Evolutionary conservation across 2,888 invertebrate species (phyloP).

Genomic region (Polia nebulosa): DNA sequence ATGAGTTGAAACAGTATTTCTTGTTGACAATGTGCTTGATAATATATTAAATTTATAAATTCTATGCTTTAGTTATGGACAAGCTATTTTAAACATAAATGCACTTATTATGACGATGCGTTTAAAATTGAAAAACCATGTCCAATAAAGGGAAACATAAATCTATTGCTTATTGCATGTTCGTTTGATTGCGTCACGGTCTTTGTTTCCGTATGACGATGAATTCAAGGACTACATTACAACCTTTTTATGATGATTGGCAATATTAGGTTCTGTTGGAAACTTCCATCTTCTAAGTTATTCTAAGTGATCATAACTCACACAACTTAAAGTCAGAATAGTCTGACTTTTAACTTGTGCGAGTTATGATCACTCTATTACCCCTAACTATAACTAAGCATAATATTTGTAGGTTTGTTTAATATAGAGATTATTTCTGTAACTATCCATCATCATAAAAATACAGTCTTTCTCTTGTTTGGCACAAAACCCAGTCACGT

Average conservation of each 20-base stretch:
- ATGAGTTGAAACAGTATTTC: not conserved
- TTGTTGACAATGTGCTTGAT: not conserved
- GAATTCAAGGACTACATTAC: constrained; percentile 25
- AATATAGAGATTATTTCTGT: not conserved
- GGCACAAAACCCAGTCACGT: not conserved
- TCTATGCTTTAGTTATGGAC: too few species aligned
- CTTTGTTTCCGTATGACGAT: constrained; percentile 47
- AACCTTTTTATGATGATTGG: constrained; percentile 38
- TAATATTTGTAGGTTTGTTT: not conserved
- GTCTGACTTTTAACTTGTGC: not conserved
- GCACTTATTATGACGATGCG: constrained; percentile 7
- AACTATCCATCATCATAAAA: not conserved
- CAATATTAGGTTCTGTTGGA: constrained; percentile 10
- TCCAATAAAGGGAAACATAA: constrained; percentile 45
- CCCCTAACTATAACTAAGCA: not conserved
- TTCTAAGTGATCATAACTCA: too few species aligned
- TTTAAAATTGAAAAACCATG: constrained; percentile 29
- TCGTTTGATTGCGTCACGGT: constrained; percentile 42
- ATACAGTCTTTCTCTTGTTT: not conserved
- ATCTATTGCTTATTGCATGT: constrained; percentile 12
- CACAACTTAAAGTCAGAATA: too few species aligned
- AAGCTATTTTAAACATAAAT: too few species aligned
- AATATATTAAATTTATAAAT: too few species aligned
- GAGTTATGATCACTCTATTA: not conserved
- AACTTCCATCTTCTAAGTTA: constrained; percentile 3